Base-by-base conservation (phyloP, 2,113 vertebrate genomes). In the Barbus barbus region DNA sequence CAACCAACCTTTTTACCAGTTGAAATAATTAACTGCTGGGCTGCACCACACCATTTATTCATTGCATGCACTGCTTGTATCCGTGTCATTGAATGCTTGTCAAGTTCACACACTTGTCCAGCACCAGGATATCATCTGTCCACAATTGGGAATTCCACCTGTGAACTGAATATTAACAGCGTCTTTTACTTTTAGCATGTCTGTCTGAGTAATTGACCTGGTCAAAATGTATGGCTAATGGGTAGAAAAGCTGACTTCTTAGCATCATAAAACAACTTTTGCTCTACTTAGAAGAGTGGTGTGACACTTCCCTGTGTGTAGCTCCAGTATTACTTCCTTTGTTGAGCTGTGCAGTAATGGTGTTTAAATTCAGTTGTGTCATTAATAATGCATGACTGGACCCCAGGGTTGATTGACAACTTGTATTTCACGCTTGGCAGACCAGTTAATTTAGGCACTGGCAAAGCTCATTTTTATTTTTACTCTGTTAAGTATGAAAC, bases 401-500 rank as follows among this genome's bases (percentile, higher is more conserved):
- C 77, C 24, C n/a, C 22, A 24, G 75, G 53, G 12, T 24, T 61
- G 36, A 78, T 78, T 61, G 53, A 18, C n/a, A 41, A 41, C 36
- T 36, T 41, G 7, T 20, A 44, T 78, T 78, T 78, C 56, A 78
- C 16, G 36, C 56, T 61, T 78, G 36, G 56, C 33, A 18, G 56
- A 26, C 53, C 77, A 44, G 77, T 44, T 79, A 41, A 61, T 79
- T 63, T 63, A 63, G 77, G 58, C 56, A 79, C 38, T 20, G n/a
- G 56, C 77, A 44, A 61, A 79, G 22, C 58, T 26, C 2, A 28
- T 77, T 77, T 22, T 38, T 77, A 41, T 63, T 44, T 63, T n/a
- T n/a, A n/a, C n/a, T n/a, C n/a, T n/a, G 44, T 48, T 28, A 75
- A 48, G 24, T 28, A 75, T 51, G 24, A 75, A 9, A 33, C 26